Conservation (phyloP, 2,888 invertebrate genomes). For the Xylota segnis region DNA sequence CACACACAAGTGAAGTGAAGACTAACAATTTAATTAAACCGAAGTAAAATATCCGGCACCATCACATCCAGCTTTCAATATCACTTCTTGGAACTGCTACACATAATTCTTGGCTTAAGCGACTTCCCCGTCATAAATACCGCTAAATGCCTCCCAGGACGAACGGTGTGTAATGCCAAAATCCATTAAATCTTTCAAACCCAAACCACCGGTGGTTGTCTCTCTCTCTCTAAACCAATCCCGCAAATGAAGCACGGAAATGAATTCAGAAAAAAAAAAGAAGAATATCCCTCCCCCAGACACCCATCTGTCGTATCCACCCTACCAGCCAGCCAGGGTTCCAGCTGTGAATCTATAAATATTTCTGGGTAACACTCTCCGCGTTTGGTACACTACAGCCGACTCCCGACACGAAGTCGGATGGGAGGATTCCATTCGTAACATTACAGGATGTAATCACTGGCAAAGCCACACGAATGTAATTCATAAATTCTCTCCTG, state of each 20-base stretch:
- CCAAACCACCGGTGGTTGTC: slow-evolving; percentile 2
- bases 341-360: slow-evolving; percentile 68
- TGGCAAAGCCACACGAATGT: slow-evolving; percentile 73
- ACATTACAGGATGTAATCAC: slow-evolving; percentile 73
- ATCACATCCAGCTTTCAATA: slow-evolving; percentile 24
- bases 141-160: slow-evolving; percentile 59
- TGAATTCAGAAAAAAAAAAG: slow-evolving; percentile 37
- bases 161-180: slow-evolving; percentile 57
- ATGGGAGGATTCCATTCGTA: slow-evolving; percentile 55
- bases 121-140: slow-evolving; percentile 55
- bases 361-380: slow-evolving; percentile 52
- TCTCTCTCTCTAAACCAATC: slow-evolving; percentile 46
- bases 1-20: slow-evolving; percentile 5
- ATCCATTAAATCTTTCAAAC: slow-evolving; percentile 61
- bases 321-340: slow-evolving; percentile 8
- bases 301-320: slow-evolving; percentile 47
- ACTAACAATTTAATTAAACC: slow-evolving; percentile 59
- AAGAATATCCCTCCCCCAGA: slow-evolving; percentile 20
- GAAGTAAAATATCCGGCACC: background rate
- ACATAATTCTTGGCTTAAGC: slow-evolving; percentile 37
- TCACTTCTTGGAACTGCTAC: slow-evolving; percentile 27
- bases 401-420: slow-evolving; percentile 6
- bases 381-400: background rate
- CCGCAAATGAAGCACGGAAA: slow-evolving; percentile 57
- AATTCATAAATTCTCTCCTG: slow-evolving; percentile 70